Conservation (phyloP, 2,113 vertebrate genomes). For the Onychorhynchus coronatus region DNA sequence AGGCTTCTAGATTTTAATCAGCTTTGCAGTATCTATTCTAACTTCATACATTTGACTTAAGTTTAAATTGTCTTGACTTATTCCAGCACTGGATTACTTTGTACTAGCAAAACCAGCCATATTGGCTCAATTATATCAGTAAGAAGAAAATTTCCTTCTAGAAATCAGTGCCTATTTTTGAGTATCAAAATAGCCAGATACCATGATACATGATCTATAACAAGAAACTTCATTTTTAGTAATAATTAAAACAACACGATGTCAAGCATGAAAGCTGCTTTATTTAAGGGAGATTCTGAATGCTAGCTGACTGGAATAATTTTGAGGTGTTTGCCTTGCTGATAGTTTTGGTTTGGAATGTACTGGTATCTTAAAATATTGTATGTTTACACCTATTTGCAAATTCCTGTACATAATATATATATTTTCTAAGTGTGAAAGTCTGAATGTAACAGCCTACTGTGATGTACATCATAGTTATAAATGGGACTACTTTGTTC, state of each 20-base stretch:
- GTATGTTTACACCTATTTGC: constrained; percentile 76
- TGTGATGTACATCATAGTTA: constrained; percentile 75
- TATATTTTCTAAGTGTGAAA: constrained; percentile 81
- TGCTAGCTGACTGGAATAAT: constrained; percentile 57
- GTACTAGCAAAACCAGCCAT: constrained; percentile 68
- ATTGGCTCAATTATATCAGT: constrained; percentile 70
- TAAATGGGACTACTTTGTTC: constrained; percentile 65
- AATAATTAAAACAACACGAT: constrained; percentile 8
- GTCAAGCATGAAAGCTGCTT: constrained; percentile 26
- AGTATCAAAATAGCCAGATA: constrained; percentile 45
- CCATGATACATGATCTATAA: background rate
- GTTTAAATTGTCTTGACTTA: constrained; percentile 30
- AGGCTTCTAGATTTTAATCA: constrained; percentile 50
- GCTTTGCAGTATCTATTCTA: constrained; percentile 28
- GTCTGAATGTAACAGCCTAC: constrained; percentile 75
- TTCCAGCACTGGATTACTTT: constrained; percentile 61
- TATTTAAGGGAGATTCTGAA: constrained; percentile 56
- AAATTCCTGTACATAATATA: constrained; percentile 78
- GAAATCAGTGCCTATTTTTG: constrained; percentile 73
- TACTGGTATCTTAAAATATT: constrained; percentile 70
- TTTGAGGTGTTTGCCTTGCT: constrained; percentile 61
- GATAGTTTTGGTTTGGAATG: constrained; percentile 67
- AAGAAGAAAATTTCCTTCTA: constrained; percentile 71
- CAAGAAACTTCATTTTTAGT: constrained; percentile 21
- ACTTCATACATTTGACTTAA: constrained; percentile 34